Conservation (phyloP, 1,140 invertebrate species). For the Halictus rubicundus region DNA sequence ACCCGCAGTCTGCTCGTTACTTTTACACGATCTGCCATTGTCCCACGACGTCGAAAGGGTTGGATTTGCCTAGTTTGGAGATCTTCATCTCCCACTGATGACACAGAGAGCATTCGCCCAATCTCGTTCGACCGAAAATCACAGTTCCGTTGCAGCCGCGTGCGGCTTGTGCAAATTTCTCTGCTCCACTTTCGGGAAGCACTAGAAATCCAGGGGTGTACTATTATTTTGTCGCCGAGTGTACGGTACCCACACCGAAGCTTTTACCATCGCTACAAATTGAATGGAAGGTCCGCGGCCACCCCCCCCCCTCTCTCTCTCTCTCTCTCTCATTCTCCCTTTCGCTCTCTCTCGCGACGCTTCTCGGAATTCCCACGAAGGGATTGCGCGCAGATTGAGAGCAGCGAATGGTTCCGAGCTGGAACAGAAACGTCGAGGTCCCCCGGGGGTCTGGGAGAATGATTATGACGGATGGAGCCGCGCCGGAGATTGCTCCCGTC, state of each 20-base stretch:
- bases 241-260: not conserved
- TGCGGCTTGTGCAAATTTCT: too few relatives aligned
- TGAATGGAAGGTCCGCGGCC: not conserved
- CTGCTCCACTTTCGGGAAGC: too few relatives aligned
- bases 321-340: not conserved
- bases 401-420: not conserved
- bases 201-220: too few relatives aligned
- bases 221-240: too few relatives aligned
- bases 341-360: conserved; percentile 27
- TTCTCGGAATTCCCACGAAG: not conserved
- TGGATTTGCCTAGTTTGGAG: too few relatives aligned
- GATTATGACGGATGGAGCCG: conserved; percentile 1
- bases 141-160: too few relatives aligned
- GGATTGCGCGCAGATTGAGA: conserved; percentile 1
- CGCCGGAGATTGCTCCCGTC: not conserved
- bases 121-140: too few relatives aligned
- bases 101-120: too few relatives aligned
- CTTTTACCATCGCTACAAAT: not conserved
- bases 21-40: too few relatives aligned
- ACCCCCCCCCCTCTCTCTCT: conserved; percentile 1
- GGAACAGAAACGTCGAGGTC: not conserved
- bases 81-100: too few relatives aligned
- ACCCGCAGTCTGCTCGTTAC: too few relatives aligned
- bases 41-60: too few relatives aligned
- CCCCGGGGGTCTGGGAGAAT: not conserved